Evolutionary conservation across 35 echinoderm and acorn worm species (phyloP), one percentile per base, ranked within the genome.

Genomic region (Ophiothrix spiculata): DNA sequence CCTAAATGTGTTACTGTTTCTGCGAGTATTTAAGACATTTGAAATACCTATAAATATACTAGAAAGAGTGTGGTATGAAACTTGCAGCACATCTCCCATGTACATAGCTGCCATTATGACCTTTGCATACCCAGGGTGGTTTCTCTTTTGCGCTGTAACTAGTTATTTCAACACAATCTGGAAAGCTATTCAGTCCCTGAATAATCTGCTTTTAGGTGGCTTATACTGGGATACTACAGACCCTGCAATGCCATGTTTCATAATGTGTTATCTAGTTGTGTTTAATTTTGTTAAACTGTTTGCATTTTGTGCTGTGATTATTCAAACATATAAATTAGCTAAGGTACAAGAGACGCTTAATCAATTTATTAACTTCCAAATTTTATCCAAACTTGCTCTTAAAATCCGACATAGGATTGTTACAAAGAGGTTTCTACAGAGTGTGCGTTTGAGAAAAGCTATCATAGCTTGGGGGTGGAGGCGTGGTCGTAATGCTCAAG

Each of bases 61-160:
- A 25, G 37, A 84, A 35, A 60, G 32, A 60, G 54, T 60, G 19
- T 84, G 33, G 29, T 35, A 31, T 31, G 45, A 84, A 60, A 60
- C 63, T 35, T 64, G 54, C 15, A 84, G 39, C 12, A 36, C 81
- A 23, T 32, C 39, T 29, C 42, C 54, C 31, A 60, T 84, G 49
- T 84, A 64, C 36, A 25, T 42, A 14, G 29, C 40, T 33, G 37
- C 37, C 46, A 11, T 84, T 54, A 42, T 84, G 81, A 36, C 81
- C 13, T 84, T 84, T 84, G 81, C 63, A 0, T 84, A 64, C 31
- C 23, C 81, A 33, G 81, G 81, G 16, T 84, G 81, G 81, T 13
- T 60, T 25, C 54, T 64, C 10, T 84, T 64, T 37, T 64, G 81
- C 37, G 46, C 32, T 19, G 45, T 64, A 37, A 63, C 39, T 25